These are phyloP conservation scores for Noctua janthina DNA, from an alignment of 2,888 invertebrate genomes.

Conservation along the genomic window DNA sequence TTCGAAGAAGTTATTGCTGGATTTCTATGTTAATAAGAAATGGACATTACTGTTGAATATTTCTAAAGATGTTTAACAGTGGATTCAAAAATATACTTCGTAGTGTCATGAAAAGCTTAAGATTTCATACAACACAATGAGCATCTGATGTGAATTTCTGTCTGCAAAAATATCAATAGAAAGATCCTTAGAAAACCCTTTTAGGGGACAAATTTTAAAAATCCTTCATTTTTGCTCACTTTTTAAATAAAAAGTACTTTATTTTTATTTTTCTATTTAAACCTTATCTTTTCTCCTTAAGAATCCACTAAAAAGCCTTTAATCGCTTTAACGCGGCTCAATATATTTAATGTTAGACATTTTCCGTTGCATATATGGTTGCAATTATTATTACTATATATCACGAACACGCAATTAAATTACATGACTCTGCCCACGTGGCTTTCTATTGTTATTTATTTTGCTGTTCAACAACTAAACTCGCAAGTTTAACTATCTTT, in stretches of 20 bases:
- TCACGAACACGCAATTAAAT: conserved; percentile 70
- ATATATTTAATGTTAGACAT: conserved; percentile 52
- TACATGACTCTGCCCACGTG: conserved; percentile 64
- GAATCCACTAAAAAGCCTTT: neutral
- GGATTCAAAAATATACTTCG: neutral
- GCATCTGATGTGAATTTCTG: neutral
- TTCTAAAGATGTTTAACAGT: neutral
- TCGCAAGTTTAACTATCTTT: conserved; percentile 8
- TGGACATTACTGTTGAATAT: neutral
- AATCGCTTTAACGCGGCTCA: conserved; percentile 7
- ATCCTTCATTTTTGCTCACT: neutral
- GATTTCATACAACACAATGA: neutral
- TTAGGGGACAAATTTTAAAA: neutral
- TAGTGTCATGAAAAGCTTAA: no score
- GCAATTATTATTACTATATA: conserved; percentile 67
- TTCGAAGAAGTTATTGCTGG: neutral
- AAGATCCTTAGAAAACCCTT: neutral
- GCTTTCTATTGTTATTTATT: conserved; percentile 65
- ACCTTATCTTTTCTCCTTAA: neutral
- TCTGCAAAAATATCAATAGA: neutral
- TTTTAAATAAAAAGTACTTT: neutral
- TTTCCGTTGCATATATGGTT: conserved; percentile 64
- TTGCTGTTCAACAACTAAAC: conserved; percentile 6
- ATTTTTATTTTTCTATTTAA: neutral
- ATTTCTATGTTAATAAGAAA: neutral